Conservation (phyloP, 2,888 invertebrate species). For the Acleris laterana region DNA sequence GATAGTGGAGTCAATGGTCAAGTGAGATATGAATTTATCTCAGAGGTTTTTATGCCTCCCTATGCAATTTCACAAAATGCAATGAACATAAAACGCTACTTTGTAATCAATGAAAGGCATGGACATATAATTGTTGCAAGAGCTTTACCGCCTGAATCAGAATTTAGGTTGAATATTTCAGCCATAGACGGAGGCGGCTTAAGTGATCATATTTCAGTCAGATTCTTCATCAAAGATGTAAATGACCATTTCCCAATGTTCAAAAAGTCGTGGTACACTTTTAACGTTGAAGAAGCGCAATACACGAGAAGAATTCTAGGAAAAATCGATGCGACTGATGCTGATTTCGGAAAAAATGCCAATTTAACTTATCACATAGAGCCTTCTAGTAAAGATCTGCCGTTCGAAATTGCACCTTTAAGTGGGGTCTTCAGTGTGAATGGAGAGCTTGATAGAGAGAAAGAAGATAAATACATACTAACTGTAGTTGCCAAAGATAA, state of each 20-base stretch:
- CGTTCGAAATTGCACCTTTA: constrained; percentile 88
- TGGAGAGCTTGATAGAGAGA: constrained; percentile 91
- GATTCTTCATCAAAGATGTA: constrained; percentile 90
- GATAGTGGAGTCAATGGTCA: constrained; percentile 89
- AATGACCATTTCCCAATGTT: constrained; percentile 94
- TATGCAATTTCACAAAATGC: constrained; percentile 67
- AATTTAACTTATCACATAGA: constrained; percentile 89
- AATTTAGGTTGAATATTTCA: constrained; percentile 89
- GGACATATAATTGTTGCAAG: constrained; percentile 90
- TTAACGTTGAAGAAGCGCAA: constrained; percentile 91
- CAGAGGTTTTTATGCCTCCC: constrained; percentile 87
- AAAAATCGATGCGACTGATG: constrained; percentile 90
- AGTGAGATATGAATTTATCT: constrained; percentile 88
- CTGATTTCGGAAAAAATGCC: constrained; percentile 91
- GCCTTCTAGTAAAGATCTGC: constrained; percentile 75
- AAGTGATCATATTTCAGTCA: constrained; percentile 87
- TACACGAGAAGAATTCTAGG: constrained; percentile 90
- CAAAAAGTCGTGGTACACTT: constrained; percentile 92
- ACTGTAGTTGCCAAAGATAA: constrained; percentile 90
- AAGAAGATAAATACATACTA: constrained; percentile 87
- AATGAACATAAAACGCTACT: constrained; percentile 86
- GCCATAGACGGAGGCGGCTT: constrained; percentile 91
- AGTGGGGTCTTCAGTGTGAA: constrained; percentile 89
- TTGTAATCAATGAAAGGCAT: constrained; percentile 89
- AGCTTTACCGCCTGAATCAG: constrained; percentile 89